Evolutionary conservation across 2,113 vertebrate species (phyloP), one percentile per base, ranked within the genome.

Genomic region (Lophius piscatorius): DNA sequence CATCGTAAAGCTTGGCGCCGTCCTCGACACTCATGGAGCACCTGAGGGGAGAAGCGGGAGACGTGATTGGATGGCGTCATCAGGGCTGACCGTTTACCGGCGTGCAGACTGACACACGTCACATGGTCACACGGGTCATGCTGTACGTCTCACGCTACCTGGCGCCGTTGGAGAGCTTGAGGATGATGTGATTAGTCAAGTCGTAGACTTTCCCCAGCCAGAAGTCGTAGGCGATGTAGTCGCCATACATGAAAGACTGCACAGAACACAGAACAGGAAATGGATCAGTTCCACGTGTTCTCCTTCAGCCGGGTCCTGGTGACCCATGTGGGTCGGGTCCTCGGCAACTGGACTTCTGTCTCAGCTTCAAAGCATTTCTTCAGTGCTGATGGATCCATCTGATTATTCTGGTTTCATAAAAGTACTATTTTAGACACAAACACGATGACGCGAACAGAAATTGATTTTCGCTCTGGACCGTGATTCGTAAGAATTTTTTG

Each of bases 1-100:
- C 93, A 0, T 99, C 97, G 9, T 99, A 98, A 29, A 99, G 93
- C 86, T 98, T 99, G 79, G 96, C 93, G 4, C 95, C 97, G 22
- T 99, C 97, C 78, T 98, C 97, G 34, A 96, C 96, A 62, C 93
- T 98, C 97, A 99, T 99, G 28, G 96, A 98, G 91, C 97, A 99
- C 83, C 97, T 99, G 84, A 10, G 70, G 79, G 39, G 17, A 26
- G 36, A 2, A 12, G 20, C n/a, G 1, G 46, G 14, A 47, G 47
- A 49, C 62, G 17, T 21, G 31, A 4, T 39, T 49, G 64, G 36
- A 35, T 16, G 54, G 18, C 44, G 41, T 21, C 42, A 47, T 49
- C 18, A 70, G 5, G 3, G n/a, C 60, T 21, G 35, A 48, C 60
- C 18, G 22, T 16, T 40, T 50, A 29, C 23, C 18, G 26, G 21